Evolutionary conservation across 23 tunicate species (phyloP).

Genomic region (Halocynthia aurantium): DNA sequence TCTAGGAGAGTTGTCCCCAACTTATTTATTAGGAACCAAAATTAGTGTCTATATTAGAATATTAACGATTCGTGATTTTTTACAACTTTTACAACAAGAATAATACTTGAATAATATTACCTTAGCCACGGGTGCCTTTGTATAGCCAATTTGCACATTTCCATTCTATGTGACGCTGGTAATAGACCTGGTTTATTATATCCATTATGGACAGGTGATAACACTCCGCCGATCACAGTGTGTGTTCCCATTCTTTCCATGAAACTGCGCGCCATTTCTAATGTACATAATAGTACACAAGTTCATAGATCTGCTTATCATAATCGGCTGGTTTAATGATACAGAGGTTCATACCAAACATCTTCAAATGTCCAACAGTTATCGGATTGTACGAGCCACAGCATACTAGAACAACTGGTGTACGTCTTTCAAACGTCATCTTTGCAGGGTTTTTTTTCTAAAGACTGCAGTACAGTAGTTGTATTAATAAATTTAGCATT

Average conservation of each 20-base stretch:
- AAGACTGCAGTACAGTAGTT: too few relatives aligned
- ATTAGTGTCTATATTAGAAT: too few relatives aligned
- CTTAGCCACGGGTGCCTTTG: conserved; percentile 60
- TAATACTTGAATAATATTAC: conserved; percentile 8
- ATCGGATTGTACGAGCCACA: conserved; percentile 74
- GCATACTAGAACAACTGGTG: conserved; percentile 73
- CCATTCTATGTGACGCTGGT: conserved; percentile 43
- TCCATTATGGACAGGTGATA: conserved; percentile 60
- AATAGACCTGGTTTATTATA: conserved; percentile 26
- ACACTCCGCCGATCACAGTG: conserved; percentile 67
- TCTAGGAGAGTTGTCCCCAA: too few relatives aligned
- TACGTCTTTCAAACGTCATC: conserved; percentile 63
- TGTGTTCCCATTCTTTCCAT: conserved; percentile 80
- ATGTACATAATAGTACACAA: background rate
- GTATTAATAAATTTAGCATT: too few relatives aligned
- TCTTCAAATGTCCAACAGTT: conserved; percentile 59
- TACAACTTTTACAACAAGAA: background rate
- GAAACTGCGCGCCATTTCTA: conserved; percentile 85
- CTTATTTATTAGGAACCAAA: too few relatives aligned
- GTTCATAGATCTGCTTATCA: too few relatives aligned
- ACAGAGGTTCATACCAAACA: conserved; percentile 68
- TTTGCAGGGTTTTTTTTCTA: background rate
- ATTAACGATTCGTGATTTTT: too few relatives aligned
- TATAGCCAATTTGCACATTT: conserved; percentile 69
- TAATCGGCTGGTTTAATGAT: background rate